These are phyloP conservation scores for Dromiciops gliroides DNA, from an alignment of 2,113 vertebrate genomes.

Conservation along the genomic window DNA sequence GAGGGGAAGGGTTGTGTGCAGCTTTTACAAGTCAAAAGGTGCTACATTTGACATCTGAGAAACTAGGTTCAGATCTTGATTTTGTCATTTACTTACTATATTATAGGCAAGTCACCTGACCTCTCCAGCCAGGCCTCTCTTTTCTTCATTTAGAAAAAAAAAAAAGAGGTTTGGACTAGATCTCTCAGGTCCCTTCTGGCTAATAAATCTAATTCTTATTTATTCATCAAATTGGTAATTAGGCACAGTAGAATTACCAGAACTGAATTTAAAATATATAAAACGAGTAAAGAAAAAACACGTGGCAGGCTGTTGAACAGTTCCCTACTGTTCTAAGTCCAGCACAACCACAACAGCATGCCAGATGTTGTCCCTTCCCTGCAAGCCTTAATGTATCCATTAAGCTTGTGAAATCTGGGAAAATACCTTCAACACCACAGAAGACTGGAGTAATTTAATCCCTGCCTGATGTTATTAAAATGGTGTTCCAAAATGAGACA, in stretches of 20 bases:
- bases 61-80: neutral
- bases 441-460: conserved; percentile 30
- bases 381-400: conserved; percentile 22
- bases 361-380: neutral
- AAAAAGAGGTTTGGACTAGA: neutral
- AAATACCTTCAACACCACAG: conserved; percentile 34
- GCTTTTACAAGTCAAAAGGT: neutral
- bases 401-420: conserved; percentile 36
- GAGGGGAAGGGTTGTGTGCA: accelerated
- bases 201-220: conserved; percentile 15
- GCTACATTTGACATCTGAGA: neutral
- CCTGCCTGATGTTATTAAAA: conserved; percentile 32
- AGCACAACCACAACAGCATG: neutral
- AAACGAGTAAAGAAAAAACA: neutral
- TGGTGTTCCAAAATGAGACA: conserved; percentile 56
- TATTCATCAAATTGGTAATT: conserved; percentile 27
- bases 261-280: neutral
- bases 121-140: neutral
- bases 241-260: neutral
- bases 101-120: neutral
- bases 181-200: neutral
- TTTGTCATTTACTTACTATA: neutral
- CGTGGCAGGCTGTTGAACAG: neutral
- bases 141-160: neutral
- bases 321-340: neutral